Conservation (phyloP, 1,140 invertebrate genomes). For the Meloidogyne exigua region DNA sequence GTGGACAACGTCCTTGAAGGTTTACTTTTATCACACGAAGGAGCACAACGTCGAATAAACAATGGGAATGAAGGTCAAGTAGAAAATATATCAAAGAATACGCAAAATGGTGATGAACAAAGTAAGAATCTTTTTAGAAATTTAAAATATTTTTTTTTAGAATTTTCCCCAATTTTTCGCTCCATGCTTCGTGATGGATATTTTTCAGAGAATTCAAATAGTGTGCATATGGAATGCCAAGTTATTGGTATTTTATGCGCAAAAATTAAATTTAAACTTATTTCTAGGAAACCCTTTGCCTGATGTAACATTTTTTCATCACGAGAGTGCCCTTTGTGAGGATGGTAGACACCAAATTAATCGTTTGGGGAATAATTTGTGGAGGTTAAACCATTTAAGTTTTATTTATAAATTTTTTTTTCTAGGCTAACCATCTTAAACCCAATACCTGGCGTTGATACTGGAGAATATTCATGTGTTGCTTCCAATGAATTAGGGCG, state of each 20-base stretch:
- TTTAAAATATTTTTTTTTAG: background rate
- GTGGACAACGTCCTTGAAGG: slow-evolving; percentile 43
- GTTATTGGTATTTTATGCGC: slow-evolving; percentile 71
- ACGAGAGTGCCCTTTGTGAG: slow-evolving; percentile 65
- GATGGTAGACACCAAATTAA: slow-evolving; percentile 51
- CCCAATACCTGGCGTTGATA: slow-evolving; percentile 64
- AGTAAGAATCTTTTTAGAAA: background rate
- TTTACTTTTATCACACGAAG: slow-evolving; percentile 28
- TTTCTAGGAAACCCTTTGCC: slow-evolving; percentile 77
- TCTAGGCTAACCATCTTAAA: slow-evolving; percentile 47
- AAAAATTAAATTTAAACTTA: background rate
- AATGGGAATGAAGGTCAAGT: background rate
- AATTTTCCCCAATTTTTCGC: slow-evolving; percentile 66
- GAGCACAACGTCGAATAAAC: slow-evolving; percentile 41
- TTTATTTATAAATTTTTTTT: background rate
- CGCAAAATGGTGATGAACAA: background rate
- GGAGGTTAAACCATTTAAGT: background rate
- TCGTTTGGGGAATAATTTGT: slow-evolving; percentile 34
- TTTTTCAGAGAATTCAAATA: slow-evolving; percentile 74
- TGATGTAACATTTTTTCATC: slow-evolving; percentile 81
- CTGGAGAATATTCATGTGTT: slow-evolving; percentile 90
- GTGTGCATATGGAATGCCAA: slow-evolving; percentile 77
- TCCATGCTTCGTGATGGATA: slow-evolving; percentile 71
- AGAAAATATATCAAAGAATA: background rate
- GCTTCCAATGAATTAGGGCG: slow-evolving; percentile 77